These are phyloP conservation scores for Drosophila ustulata DNA, from an alignment of 2,888 invertebrate genomes.

Conservation along the genomic window DNA sequence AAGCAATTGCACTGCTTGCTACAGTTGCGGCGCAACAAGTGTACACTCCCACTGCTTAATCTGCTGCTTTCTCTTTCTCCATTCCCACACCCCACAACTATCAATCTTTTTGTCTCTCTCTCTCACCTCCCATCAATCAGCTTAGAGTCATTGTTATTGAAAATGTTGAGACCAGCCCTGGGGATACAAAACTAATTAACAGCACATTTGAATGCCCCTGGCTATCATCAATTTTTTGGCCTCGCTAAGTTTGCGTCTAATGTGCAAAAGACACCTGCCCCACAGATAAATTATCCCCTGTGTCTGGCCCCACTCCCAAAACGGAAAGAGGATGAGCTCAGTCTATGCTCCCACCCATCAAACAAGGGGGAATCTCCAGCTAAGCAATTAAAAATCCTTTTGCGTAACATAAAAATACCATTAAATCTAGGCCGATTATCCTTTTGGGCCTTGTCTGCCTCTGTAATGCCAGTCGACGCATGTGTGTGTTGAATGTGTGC, in stretches of 20 bases:
- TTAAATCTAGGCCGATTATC: conserved; percentile 71
- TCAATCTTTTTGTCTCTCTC: not conserved
- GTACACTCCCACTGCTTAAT: not conserved
- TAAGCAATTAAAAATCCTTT: conserved; percentile 77
- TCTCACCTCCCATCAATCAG: conserved; percentile 40
- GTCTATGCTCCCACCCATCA: not conserved
- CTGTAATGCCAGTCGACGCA: not conserved
- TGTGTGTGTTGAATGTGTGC: conserved; percentile 20
- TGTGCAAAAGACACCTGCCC: conserved; percentile 65
- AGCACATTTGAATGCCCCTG: conserved; percentile 49
- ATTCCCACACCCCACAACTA: not conserved
- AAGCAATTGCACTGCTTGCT: not conserved
- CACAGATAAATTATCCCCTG: conserved; percentile 35
- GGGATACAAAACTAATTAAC: conserved; percentile 69
- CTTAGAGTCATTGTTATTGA: not conserved
- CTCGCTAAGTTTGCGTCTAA: conserved; percentile 63
- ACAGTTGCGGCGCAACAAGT: not conserved
- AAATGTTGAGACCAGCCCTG: not conserved
- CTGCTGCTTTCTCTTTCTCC: not conserved
- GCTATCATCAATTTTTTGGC: conserved; percentile 58
- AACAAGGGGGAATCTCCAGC: conserved; percentile 24
- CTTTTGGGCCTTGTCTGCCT: conserved; percentile 49
- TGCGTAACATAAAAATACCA: conserved; percentile 72
- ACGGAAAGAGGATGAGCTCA: not conserved
- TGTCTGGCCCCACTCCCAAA: conserved; percentile 2